A percentile compares a stretch with the other conserved stretches of the same genome.
These are phyloP conservation scores for Rhynchotus rufescens DNA, from an alignment of 2,797 vertebrate species.

Conservation along the genomic window DNA sequence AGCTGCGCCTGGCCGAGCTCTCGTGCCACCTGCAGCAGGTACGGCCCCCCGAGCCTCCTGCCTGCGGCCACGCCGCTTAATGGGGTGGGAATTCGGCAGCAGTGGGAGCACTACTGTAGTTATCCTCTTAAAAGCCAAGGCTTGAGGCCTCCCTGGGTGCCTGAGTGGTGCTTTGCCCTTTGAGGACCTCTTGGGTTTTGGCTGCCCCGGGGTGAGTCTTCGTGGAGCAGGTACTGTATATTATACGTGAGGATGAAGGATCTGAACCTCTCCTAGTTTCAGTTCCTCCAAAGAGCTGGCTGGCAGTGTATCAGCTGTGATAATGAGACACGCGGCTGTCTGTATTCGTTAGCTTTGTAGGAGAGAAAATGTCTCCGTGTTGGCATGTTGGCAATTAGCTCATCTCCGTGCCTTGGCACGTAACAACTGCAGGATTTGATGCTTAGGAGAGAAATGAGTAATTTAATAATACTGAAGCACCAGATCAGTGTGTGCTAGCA, in stretches of 20 bases:
- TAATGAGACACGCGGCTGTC: background rate
- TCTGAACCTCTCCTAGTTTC: background rate
- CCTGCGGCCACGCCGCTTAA: background rate
- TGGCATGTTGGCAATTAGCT: background rate
- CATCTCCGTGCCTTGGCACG: background rate
- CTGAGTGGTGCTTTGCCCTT: background rate
- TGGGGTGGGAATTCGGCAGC: background rate
- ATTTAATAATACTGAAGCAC: background rate
- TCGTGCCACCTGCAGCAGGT: conserved; percentile 91
- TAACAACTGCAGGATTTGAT: background rate
- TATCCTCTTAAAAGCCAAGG: background rate
- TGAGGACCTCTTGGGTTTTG: background rate
- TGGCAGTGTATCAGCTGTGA: background rate
- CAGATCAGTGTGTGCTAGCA: background rate
- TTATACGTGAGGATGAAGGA: background rate
- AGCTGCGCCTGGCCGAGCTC: conserved; percentile 90
- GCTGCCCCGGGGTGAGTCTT: background rate
- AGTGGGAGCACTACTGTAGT: background rate
- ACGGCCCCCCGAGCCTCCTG: fast-evolving
- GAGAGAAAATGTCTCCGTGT: background rate
- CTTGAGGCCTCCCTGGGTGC: background rate
- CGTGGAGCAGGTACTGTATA: background rate
- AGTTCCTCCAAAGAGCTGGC: background rate
- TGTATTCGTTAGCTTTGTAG: background rate
- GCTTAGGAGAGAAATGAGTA: background rate